A percentile compares a stretch with the other conserved stretches of the same genome.
Evolutionary conservation across 2,888 invertebrate species (phyloP).

Genomic region (Polydrusus pterygomalis): DNA sequence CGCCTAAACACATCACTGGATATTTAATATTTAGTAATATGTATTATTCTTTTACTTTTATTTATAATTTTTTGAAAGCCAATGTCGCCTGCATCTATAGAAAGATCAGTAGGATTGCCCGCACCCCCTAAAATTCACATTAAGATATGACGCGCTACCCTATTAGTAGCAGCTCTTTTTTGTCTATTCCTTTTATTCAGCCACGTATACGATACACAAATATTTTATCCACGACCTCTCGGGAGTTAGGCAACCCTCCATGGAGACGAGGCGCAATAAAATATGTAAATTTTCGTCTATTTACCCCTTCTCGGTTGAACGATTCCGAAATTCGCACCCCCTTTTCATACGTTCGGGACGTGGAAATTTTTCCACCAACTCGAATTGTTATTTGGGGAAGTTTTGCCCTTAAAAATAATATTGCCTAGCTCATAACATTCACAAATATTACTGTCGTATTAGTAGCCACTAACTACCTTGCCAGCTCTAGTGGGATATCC

Average conservation of each 20-base stretch:
- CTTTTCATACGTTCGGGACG: background rate
- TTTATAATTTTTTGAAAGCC: too few species aligned
- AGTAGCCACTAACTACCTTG: too few species aligned
- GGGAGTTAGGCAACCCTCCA: slow-evolving; percentile 40
- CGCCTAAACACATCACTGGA: too few species aligned
- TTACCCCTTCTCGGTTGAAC: slow-evolving; percentile 64
- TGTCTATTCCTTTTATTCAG: background rate
- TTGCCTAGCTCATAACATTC: too few species aligned
- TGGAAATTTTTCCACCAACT: slow-evolving; percentile 27
- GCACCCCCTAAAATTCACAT: too few species aligned
- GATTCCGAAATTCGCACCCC: slow-evolving; percentile 50
- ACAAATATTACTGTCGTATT: too few species aligned
- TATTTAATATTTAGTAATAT: too few species aligned
- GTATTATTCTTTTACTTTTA: too few species aligned
- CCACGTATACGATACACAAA: slow-evolving; percentile 1
- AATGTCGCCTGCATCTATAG: too few species aligned
- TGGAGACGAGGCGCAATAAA: slow-evolving; percentile 62
- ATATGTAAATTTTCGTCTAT: slow-evolving; percentile 67
- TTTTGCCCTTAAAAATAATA: background rate
- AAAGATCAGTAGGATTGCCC: too few species aligned
- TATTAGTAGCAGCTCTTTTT: background rate
- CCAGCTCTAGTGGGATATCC: too few species aligned
- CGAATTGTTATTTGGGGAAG: slow-evolving; percentile 35
- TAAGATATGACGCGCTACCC: too few species aligned
- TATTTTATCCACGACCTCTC: slow-evolving; percentile 16